A percentile compares a stretch with the other conserved stretches of the same genome.
These are phyloP conservation scores for Bilobella aurantiaca DNA, from an alignment of 1,140 invertebrate species.

Conservation along the genomic window DNA sequence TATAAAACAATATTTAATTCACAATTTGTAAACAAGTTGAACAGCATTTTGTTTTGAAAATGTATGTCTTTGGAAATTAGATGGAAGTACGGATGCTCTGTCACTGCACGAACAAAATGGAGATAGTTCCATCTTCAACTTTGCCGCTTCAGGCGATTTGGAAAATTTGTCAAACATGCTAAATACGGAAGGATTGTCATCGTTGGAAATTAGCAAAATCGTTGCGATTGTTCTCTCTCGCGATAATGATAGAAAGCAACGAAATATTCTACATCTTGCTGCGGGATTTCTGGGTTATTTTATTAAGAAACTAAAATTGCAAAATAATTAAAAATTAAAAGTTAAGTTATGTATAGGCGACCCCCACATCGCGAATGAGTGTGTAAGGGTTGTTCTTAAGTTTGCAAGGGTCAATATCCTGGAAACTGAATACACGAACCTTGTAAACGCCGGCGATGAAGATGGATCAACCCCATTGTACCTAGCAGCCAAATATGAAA, in stretches of 20 bases:
- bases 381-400: background rate
- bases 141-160: background rate
- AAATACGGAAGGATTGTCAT: background rate
- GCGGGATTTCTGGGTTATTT: background rate
- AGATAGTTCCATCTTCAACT: no score
- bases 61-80: background rate
- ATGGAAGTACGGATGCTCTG: no score
- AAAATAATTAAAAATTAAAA: background rate
- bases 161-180: background rate
- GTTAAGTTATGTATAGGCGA: background rate
- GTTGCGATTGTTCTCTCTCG: background rate
- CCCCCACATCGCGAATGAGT: background rate
- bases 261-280: background rate
- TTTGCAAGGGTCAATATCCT: background rate
- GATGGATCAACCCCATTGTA: background rate
- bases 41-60: background rate
- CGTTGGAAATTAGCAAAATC: no score
- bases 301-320: background rate
- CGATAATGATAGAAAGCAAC: background rate
- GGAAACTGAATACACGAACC: background rate
- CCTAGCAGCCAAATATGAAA: constrained; percentile 4
- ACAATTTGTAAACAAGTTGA: background rate
- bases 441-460: constrained; percentile 6
- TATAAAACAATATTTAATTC: background rate
- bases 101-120: no score